Evolutionary conservation across 2,797 vertebrate species (phyloP).

Genomic region (Bradypodion ventrale): DNA sequence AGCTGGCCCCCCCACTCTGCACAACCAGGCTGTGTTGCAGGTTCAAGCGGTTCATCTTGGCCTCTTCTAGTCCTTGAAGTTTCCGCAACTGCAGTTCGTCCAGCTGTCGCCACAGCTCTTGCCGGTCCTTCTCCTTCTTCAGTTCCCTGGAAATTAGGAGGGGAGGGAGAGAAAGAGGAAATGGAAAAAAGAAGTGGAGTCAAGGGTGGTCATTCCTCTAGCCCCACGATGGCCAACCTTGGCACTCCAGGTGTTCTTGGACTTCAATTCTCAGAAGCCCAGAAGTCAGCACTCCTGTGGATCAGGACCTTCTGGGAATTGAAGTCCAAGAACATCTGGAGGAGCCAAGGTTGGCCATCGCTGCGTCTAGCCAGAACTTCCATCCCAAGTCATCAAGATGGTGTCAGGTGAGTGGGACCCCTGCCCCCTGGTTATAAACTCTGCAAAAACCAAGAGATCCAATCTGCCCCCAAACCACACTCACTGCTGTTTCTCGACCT

Average conservation of each 20-base stretch:
- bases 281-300: too few relatives aligned
- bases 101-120: constrained; percentile 87
- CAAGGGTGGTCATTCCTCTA: too few relatives aligned
- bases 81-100: constrained; percentile 86
- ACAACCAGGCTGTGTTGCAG: constrained; percentile 77
- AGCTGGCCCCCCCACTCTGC: constrained; percentile 71
- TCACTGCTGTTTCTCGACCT: constrained; percentile 95
- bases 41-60: constrained; percentile 84
- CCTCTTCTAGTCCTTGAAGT: constrained; percentile 85
- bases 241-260: too few relatives aligned
- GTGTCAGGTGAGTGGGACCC: background rate
- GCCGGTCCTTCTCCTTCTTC: constrained; percentile 85
- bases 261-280: too few relatives aligned
- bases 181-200: background rate
- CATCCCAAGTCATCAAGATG: background rate
- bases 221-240: too few relatives aligned
- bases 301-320: too few relatives aligned
- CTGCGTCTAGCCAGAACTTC: too few relatives aligned
- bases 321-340: too few relatives aligned
- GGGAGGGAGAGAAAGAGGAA: background rate
- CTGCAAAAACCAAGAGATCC: too few relatives aligned
- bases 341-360: too few relatives aligned
- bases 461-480: constrained; percentile 47
- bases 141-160: constrained; percentile 76
- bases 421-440: too few relatives aligned